Evolutionary conservation across 2,113 vertebrate species (phyloP).

Genomic region (Eupsittula cactorum): DNA sequence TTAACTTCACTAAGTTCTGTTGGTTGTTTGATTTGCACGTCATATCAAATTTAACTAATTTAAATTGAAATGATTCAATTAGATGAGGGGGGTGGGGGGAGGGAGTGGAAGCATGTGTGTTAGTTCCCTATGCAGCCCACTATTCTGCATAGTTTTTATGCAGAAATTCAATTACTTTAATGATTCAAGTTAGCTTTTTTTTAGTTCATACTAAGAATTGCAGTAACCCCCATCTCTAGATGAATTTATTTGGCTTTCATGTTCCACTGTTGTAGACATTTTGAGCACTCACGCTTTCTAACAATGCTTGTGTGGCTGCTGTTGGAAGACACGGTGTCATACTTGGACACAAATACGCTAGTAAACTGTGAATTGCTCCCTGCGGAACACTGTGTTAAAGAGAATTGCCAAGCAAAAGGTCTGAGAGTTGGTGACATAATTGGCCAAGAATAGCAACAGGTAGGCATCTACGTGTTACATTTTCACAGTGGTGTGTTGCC

Average conservation of each 20-base stretch:
- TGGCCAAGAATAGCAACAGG: not conserved
- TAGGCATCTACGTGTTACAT: accelerated
- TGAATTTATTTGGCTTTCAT: not conserved
- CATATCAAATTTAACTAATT: not conserved
- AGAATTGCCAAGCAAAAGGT: not conserved
- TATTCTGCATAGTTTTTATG: not conserved
- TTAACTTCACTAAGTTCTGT: not conserved
- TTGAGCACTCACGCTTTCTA: not conserved
- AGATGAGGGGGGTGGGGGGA: not conserved
- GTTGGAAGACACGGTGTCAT: not conserved
- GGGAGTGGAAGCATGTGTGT: not conserved
- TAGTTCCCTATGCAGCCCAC: not conserved
- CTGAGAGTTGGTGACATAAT: not conserved
- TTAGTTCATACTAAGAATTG: not conserved
- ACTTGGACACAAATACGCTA: not conserved
- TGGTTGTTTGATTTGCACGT: not conserved
- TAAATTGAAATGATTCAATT: not conserved
- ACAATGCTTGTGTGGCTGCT: not conserved
- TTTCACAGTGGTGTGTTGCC: not conserved
- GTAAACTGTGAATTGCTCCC: not conserved
- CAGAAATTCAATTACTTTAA: not conserved
- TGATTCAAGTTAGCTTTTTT: not conserved
- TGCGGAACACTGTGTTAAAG: not conserved
- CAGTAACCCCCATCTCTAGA: not conserved
- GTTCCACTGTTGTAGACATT: not conserved